phyloP scores from a whole-genome alignment of 2,888 invertebrate genomes.

The Synergus umbraculus region DNA sequence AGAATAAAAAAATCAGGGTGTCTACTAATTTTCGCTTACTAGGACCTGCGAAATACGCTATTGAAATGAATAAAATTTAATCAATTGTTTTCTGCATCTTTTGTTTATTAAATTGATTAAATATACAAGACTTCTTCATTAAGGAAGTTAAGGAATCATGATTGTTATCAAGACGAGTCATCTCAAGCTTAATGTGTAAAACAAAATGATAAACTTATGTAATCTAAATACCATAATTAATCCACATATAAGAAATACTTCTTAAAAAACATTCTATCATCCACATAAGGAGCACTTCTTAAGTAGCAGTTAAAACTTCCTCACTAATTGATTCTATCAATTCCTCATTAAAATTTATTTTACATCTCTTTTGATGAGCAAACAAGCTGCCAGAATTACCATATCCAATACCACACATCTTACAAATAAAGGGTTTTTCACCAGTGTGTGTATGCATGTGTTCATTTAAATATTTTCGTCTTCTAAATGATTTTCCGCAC shows the following conservation, averaged over 20 bases:
- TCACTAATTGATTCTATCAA: background rate
- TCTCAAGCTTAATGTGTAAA: background rate
- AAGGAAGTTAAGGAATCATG: background rate
- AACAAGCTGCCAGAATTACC: conserved; percentile 62
- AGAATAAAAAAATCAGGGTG: too few species aligned
- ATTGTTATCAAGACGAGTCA: background rate
- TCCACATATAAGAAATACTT: too few species aligned
- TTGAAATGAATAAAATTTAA: background rate
- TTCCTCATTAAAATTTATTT: conserved; percentile 24
- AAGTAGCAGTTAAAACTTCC: conserved; percentile 6
- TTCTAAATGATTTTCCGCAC: conserved; percentile 61
- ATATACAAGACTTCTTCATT: background rate
- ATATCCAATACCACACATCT: conserved; percentile 59
- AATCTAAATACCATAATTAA: background rate
- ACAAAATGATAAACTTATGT: background rate
- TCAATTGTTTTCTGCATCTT: background rate
- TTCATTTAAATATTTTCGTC: conserved; percentile 60
- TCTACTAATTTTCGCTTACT: too few species aligned
- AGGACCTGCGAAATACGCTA: too few species aligned
- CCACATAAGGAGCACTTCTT: background rate
- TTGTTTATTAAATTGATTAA: background rate
- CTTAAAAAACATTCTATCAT: too few species aligned
- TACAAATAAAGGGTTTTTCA: conserved; percentile 61
- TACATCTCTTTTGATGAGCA: conserved; percentile 60
- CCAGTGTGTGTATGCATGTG: conserved; percentile 64